A percentile compares a stretch with the other conserved stretches of the same genome.
phyloP scores from a whole-genome alignment of 1,140 invertebrate species.

The Phenacoccus solenopsis region DNA sequence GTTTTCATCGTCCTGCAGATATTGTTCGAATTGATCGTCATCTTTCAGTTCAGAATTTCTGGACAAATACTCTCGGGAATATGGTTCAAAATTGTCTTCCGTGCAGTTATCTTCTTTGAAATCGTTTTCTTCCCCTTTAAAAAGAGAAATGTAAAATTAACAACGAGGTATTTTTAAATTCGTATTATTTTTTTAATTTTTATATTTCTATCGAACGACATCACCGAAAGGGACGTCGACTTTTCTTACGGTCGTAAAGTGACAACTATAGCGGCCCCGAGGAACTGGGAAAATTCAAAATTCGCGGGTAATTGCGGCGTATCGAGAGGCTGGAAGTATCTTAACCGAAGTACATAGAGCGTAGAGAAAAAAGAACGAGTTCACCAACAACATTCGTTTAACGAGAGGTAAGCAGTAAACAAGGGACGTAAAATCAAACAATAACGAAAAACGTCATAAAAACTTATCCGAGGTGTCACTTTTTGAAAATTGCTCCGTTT shows the following conservation, averaged over 20 bases:
- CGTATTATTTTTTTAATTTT: neutral
- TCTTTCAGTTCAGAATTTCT: constrained; percentile 6
- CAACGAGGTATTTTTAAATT: neutral
- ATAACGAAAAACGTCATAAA: constrained; percentile 3
- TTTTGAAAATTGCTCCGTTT: constrained; percentile 2
- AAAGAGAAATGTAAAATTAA: neutral
- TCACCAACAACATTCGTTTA: neutral
- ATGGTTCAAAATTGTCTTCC: constrained; percentile 10
- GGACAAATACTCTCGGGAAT: constrained; percentile 5
- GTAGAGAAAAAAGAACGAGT: neutral
- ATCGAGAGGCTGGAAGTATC: neutral
- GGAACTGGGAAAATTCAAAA: no score
- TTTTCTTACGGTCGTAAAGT: neutral
- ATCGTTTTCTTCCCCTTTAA: constrained; percentile 9
- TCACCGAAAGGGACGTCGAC: neutral
- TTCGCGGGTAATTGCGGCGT: neutral
- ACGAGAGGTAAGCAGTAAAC: constrained; percentile 1
- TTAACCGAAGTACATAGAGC: neutral
- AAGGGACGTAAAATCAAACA: constrained; percentile 1
- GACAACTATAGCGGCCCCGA: neutral
- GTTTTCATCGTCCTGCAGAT: constrained; percentile 6
- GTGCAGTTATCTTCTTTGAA: constrained; percentile 5
- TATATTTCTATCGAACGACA: no score
- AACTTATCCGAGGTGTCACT: constrained; percentile 1
- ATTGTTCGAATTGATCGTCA: constrained; percentile 8